Conservation (phyloP, 2,888 invertebrate genomes). For the Drosophila subquinaria region DNA sequence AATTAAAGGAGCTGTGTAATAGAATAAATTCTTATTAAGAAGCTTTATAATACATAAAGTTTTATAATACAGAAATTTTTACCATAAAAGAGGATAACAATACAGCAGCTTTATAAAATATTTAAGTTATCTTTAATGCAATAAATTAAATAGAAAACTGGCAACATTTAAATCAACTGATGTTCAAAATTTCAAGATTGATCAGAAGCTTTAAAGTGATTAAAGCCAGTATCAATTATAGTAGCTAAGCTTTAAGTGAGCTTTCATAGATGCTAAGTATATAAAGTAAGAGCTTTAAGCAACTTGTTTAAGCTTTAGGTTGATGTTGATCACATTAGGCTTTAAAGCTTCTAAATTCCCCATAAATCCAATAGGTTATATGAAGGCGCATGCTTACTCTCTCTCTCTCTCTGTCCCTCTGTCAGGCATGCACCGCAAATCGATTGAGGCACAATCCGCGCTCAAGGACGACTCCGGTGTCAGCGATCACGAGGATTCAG, state of each 20-base stretch:
- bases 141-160: too few species aligned
- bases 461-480: constrained; percentile 92
- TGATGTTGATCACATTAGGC: neutral
- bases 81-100: neutral
- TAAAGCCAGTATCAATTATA: neutral
- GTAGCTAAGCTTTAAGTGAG: neutral
- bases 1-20: too few species aligned
- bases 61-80: neutral
- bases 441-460: constrained; percentile 98
- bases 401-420: neutral
- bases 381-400: neutral
- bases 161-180: too few species aligned
- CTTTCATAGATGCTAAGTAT: too few species aligned
- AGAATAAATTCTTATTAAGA: too few species aligned
- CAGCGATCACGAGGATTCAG: constrained; percentile 89
- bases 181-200: neutral
- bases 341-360: neutral
- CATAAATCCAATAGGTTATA: neutral
- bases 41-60: too few species aligned
- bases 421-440: constrained; percentile 99
- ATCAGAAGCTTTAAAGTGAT: neutral
- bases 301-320: neutral
- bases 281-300: neutral
- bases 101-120: neutral
- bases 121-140: too few species aligned